phyloP scores from a whole-genome alignment of 2,888 invertebrate species.

The Eudemis profundana region DNA sequence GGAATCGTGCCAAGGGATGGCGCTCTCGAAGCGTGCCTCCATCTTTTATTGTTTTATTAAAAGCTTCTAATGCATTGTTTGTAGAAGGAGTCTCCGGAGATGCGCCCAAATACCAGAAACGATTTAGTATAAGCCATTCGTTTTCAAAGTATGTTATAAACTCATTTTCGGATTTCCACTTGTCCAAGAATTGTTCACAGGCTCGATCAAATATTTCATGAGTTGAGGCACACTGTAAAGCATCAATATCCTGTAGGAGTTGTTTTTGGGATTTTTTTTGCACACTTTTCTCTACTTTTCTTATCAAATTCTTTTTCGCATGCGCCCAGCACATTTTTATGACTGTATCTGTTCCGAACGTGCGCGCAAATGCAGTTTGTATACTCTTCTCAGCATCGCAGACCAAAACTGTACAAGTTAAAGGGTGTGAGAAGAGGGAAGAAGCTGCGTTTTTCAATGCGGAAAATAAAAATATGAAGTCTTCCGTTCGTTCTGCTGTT shows the following conservation, averaged over 20 bases:
- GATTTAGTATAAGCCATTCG: constrained; percentile 16
- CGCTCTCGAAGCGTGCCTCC: constrained; percentile 10
- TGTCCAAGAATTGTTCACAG: constrained; percentile 23
- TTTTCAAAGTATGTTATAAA: constrained; percentile 32
- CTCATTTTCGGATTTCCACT: constrained; percentile 30
- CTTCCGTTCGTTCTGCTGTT: constrained; percentile 45
- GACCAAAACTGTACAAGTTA: constrained; percentile 36
- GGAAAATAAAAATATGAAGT: constrained; percentile 46
- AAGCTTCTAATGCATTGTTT: constrained; percentile 7
- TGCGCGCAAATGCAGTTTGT: constrained; percentile 34
- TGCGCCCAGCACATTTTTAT: constrained; percentile 38
- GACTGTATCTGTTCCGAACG: constrained; percentile 27
- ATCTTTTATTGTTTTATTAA: constrained; percentile 23
- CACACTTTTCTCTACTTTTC: not conserved
- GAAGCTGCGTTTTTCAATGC: constrained; percentile 6
- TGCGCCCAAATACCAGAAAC: constrained; percentile 28
- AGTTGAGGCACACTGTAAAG: constrained; percentile 24
- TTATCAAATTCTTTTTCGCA: constrained; percentile 7
- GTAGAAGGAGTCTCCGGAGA: constrained; percentile 19
- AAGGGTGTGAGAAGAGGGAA: constrained; percentile 16
- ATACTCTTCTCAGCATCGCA: constrained; percentile 31
- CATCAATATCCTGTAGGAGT: constrained; percentile 9
- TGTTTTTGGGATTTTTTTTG: not conserved
- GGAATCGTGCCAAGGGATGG: constrained; percentile 3
- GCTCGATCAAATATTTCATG: constrained; percentile 19